Percentiles rank a stretch among this genome's conserved stretches.
These are phyloP conservation scores for Gouania willdenowi DNA, from an alignment of 2,797 vertebrate genomes.

Conservation along the genomic window DNA sequence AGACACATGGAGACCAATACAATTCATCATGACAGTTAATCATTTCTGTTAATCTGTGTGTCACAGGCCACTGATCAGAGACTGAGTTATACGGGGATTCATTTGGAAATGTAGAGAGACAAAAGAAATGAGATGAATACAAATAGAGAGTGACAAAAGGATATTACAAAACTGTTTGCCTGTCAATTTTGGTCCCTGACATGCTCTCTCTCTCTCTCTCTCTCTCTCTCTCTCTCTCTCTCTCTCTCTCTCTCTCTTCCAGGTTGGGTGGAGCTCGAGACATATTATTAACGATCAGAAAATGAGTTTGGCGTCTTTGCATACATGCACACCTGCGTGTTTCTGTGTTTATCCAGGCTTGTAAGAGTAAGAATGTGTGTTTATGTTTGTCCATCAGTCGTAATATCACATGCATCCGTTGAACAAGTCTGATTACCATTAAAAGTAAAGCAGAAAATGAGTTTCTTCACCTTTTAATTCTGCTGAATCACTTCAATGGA, in stretches of 20 bases:
- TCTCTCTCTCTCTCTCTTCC: constrained; percentile 41
- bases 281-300: constrained; percentile 78
- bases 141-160: constrained; percentile 57
- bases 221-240: constrained; percentile 12
- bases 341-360: not conserved
- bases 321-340: not conserved
- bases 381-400: constrained; percentile 31
- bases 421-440: constrained; percentile 63
- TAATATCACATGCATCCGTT: constrained; percentile 67
- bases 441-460: constrained; percentile 55
- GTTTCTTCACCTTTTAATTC: constrained; percentile 43
- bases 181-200: constrained; percentile 45
- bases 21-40: constrained; percentile 70
- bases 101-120: constrained; percentile 57
- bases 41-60: constrained; percentile 70
- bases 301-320: constrained; percentile 20
- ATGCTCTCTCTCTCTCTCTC: constrained; percentile 25
- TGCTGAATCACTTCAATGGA: too few relatives aligned
- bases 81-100: constrained; percentile 49
- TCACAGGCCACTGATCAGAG: constrained; percentile 55
- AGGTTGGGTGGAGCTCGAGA: constrained; percentile 82
- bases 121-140: constrained; percentile 57
- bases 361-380: constrained; percentile 10
- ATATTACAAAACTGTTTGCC: constrained; percentile 48
- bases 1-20: constrained; percentile 45